Conservation (phyloP, 2,888 invertebrate genomes). For the Seira sanloemensis region DNA sequence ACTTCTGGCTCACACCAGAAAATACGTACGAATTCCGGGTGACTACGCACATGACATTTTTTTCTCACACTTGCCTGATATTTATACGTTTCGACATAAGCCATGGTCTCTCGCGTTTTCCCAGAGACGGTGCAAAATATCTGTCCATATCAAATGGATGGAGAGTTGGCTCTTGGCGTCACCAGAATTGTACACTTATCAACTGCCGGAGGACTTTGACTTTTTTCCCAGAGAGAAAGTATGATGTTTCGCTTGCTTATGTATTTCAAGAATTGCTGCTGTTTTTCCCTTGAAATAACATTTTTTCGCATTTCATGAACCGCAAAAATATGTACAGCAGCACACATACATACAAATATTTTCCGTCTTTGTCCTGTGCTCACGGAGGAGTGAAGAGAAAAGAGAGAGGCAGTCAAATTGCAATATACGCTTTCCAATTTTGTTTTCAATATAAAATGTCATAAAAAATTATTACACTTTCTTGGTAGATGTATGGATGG, state of each 20-base stretch:
- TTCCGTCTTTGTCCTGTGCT: background rate
- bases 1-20: background rate
- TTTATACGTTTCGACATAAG: background rate
- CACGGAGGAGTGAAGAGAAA: background rate
- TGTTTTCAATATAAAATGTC: constrained; percentile 55
- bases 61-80: background rate
- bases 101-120: background rate
- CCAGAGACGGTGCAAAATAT: constrained; percentile 3
- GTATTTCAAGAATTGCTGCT: constrained; percentile 14
- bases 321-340: constrained; percentile 38
- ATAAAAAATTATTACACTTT: constrained; percentile 58
- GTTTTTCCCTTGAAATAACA: constrained; percentile 31
- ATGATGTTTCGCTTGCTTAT: constrained; percentile 17
- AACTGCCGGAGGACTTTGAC: constrained; percentile 45
- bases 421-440: constrained; percentile 27
- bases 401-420: constrained; percentile 41
- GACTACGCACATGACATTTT: constrained; percentile 14
- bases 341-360: background rate
- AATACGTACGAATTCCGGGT: constrained; percentile 13
- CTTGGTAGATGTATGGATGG: constrained; percentile 1
- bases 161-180: constrained; percentile 1
- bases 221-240: constrained; percentile 13
- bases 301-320: constrained; percentile 61
- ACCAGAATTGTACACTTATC: background rate
- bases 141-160: background rate